Base-by-base conservation (phyloP, 2,888 invertebrate genomes). In the Galeruca laticollis region DNA sequence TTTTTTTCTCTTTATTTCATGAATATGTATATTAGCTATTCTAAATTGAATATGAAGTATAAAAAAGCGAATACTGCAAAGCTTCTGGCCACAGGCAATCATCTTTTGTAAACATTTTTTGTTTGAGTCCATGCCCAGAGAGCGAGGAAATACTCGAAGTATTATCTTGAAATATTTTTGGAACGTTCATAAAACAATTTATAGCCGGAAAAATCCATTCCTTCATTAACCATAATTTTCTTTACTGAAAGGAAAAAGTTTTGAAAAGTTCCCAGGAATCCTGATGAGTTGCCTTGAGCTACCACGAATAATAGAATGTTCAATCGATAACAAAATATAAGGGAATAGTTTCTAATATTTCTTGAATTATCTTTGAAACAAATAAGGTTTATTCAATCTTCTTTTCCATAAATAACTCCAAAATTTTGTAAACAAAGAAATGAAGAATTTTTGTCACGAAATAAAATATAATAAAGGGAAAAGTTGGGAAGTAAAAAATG, bases 151-250 rank as follows among this genome's bases (percentile, higher is more conserved):
- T n/a, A 43, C 43, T 43, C 15, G 43, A 43, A 43, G 6, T 15
- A 43, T 43, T 43, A 43, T 18, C 2, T 5, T 47, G 43, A 47
- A 18, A 18, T 47, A 47, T 15, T 47, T 47, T 47, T 47, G 15
- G 18, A 47, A 15, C 43, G 15, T 47, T 47, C n/a, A 18, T 47
- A 47, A 18, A 47, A 47, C 43, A 47, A 47, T 47, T 47, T 47
- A 8, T 47, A 47, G 18, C 43, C 15, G 43, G 9, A 47, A 47
- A 40, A 47, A 47, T 18, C 15, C 1, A 47, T 47, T 18, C 47
- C 18, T 47, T 47, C 47, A 47, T 47, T 18, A 47, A 18, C 47
- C 47, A 47, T 47, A 18, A 47, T 47, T 47, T 47, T 47, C 47
- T 18, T 18, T 18, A 47, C 47, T 47, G 47, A 47, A 47, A 47